Base-by-base conservation (phyloP, 2,113 vertebrate genomes). In the Pavo muticus region DNA sequence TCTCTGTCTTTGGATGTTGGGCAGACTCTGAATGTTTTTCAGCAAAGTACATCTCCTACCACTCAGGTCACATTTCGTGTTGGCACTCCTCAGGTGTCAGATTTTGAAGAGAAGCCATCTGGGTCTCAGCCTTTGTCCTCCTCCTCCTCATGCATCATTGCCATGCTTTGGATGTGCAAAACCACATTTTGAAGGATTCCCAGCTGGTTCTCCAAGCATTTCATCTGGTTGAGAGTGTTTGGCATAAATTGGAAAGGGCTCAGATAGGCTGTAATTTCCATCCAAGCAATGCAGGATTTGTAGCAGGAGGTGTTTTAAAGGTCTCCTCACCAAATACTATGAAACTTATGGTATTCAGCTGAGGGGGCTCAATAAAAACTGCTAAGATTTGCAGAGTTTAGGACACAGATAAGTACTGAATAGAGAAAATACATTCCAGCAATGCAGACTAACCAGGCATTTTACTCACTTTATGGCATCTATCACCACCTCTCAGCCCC, bases 401-500 rank as follows among this genome's bases (percentile, higher is more conserved):
- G 56, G 47, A 11, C 23, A 39, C 50, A 84, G 64, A 9, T 19
- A 47, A 64, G 23, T 4, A 5, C 30, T 18, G 60, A 45, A 35
- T 1, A 83, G 47, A 69, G 50, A 64, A 84, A 52, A 81, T 4
- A 9, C 39, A 23, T 37, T 42, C 68, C 72, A 73, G 39, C 64
- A 72, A 29, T 30, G 24, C 29, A 17, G 35, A 39, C 39, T 52
- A 57, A 30, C 30, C 45, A 42, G 15, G 18, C 8, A 9, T 78
- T 90, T 93, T 19, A 61, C 11, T n/a, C 68, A 30, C 77, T 91
- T 75, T 14, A 32, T 10, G 3, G 7, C 56, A 68, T 52, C 92
- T 77, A 25, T n/a, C 13, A 1, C 63, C 81, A 59, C 54, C 47
- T 80, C 2, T 0, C 8, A 47, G 2, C 18, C 64, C 48, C 25